A percentile compares a stretch with the other conserved stretches of the same genome.
Conservation (phyloP, 2,113 vertebrate species). For the Tonatia bakeri region DNA sequence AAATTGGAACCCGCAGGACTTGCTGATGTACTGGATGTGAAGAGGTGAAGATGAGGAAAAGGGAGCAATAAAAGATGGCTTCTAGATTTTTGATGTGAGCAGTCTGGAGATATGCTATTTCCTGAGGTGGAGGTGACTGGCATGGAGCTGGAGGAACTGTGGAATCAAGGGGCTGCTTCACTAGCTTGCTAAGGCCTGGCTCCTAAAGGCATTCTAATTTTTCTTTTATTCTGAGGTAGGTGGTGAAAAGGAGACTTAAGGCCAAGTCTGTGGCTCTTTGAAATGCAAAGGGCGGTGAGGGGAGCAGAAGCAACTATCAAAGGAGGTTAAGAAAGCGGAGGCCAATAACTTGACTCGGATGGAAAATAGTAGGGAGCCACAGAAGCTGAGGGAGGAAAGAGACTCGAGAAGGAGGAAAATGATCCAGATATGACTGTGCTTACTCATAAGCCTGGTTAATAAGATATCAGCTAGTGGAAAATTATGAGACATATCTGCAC, state of each 20-base stretch:
- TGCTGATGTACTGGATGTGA: neutral
- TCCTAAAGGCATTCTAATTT: neutral
- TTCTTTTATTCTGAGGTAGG: neutral
- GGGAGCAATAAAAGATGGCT: neutral
- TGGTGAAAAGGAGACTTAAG: neutral
- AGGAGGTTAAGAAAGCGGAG: neutral
- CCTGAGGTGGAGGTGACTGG: neutral
- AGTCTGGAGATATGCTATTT: neutral
- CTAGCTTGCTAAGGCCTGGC: neutral
- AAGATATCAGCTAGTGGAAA: neutral
- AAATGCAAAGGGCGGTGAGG: neutral
- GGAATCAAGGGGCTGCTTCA: neutral
- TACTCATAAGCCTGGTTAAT: neutral
- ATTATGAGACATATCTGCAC: constrained; percentile 14
- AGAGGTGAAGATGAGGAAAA: neutral
- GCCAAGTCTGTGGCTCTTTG: neutral
- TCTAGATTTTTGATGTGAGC: neutral
- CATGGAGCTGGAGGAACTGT: neutral
- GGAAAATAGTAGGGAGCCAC: neutral
- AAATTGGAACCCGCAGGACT: neutral
- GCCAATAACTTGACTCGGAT: neutral
- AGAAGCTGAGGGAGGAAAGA: neutral
- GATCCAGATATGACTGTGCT: neutral
- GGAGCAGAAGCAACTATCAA: neutral
- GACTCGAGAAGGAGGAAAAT: neutral